Base-by-base conservation (phyloP, 2,797 vertebrate species). In the Muscicapa comitata region DNA sequence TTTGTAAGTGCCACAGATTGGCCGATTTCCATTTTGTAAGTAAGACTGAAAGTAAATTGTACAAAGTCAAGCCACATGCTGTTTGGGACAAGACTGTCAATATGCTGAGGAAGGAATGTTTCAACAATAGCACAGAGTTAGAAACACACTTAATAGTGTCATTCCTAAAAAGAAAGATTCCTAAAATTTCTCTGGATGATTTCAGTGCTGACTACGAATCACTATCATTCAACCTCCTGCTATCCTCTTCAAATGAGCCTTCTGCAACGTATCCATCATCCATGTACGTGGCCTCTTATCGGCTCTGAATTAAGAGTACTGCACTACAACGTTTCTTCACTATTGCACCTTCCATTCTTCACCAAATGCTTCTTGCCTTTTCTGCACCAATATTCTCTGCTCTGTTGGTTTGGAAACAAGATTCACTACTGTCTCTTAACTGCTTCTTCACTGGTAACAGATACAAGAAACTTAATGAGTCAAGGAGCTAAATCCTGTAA, bases 211-310 rank as follows among this genome's bases (percentile, higher is more conserved):
- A 66, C 40, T 83, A 35, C 3, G 7, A 93, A 81, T 47, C 48
- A 67, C 48, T 48, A 63, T 19, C 13, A 10, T 45, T 85, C 33
- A 73, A 40, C 37, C 33, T 90, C 51, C 66, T 58, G 61, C 47
- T 17, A 47, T 23, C 43, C 42, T 62, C 73, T 55, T 77, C 70
- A 58, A 77, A 57, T 11, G 18, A 88, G 45, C 19, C 57, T 80
- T 74, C 75, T 58, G 68, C 5, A 15, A 91, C 2, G 17, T 45
- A 58, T 35, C n/a, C 33, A 33, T 33, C 53, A 75, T 40, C 24
- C 33, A 17, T 0, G 0, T 13, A 57, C 1, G 24, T 6, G 31
- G 70, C 38, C 54, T 86, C 38, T 62, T 50, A 77, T 12, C 1
- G 11, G 45, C 53, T 79, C n/a, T 29, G 54, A 78, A 50, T 73